These are phyloP conservation scores for Mastigias papua DNA, from an alignment of 30 jellyfish, hydroid and myxozoan genomes.

Conservation along the genomic window DNA sequence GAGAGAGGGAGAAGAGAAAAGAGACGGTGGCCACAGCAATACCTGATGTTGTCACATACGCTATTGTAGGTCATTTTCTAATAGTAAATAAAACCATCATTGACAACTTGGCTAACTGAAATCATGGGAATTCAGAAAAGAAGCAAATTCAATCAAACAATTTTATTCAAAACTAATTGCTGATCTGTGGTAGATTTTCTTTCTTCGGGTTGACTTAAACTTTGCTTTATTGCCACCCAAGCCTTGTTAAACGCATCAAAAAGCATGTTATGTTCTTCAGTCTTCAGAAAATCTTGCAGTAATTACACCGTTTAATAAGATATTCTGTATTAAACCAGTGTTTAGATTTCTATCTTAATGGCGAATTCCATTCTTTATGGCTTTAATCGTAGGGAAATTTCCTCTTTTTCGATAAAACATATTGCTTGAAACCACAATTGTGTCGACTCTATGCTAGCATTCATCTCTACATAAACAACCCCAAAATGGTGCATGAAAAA, in stretches of 20 bases:
- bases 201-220: neutral
- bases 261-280: neutral
- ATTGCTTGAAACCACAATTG: neutral
- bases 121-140: neutral
- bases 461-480: neutral
- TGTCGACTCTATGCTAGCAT: neutral
- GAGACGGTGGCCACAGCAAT: neutral
- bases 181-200: neutral
- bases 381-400: constrained; percentile 5
- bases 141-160: neutral
- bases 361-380: neutral
- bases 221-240: neutral
- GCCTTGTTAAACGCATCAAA: neutral
- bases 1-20: too few species aligned
- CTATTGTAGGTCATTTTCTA: neutral
- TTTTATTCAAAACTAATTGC: neutral
- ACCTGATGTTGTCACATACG: neutral
- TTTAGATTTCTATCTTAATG: neutral
- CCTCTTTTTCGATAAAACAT: neutral
- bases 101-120: neutral
- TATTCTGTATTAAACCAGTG: neutral
- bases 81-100: too few species aligned
- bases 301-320: neutral
- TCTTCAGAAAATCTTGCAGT: neutral
- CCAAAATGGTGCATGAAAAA: neutral